These are phyloP conservation scores for Zaprionus davidi DNA, from an alignment of 1,140 invertebrate genomes.

Conservation along the genomic window DNA sequence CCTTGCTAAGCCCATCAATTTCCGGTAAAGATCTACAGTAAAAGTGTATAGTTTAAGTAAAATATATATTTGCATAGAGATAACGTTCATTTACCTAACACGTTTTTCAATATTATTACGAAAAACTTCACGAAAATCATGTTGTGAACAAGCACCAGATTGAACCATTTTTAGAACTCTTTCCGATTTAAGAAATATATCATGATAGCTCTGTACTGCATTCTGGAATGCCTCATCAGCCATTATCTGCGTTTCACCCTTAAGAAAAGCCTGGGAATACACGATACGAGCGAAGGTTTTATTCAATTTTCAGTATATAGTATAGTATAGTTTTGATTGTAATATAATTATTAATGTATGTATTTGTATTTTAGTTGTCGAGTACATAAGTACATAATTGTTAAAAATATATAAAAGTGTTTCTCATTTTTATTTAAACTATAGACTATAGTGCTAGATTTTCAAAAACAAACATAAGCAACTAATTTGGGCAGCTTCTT, in stretches of 20 bases:
- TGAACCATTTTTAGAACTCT: slow-evolving; percentile 97
- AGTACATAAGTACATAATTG: too few species aligned
- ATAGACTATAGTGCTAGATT: too few species aligned
- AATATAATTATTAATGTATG: too few species aligned
- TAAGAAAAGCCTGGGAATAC: slow-evolving; percentile 89
- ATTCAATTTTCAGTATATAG: background rate
- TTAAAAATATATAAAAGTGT: too few species aligned
- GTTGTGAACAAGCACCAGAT: slow-evolving; percentile 97
- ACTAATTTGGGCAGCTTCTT: too few species aligned
- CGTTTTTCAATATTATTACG: slow-evolving; percentile 98
- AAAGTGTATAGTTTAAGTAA: background rate
- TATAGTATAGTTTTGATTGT: too few species aligned
- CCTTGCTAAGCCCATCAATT: slow-evolving; percentile 99
- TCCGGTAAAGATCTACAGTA: slow-evolving; percentile 94
- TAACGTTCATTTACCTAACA: slow-evolving; percentile 88
- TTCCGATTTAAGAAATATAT: slow-evolving; percentile 98
- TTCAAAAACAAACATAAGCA: too few species aligned
- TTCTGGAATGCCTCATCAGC: slow-evolving; percentile 99
- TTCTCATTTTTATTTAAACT: too few species aligned
- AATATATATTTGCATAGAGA: background rate
- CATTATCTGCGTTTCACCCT: slow-evolving; percentile 98
- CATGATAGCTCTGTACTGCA: slow-evolving; percentile 98
- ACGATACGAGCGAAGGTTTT: background rate
- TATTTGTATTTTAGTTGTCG: too few species aligned
- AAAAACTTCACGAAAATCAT: slow-evolving; percentile 99